phyloP scores from a whole-genome alignment of 2,113 vertebrate genomes.

The Vulpes vulpes region DNA sequence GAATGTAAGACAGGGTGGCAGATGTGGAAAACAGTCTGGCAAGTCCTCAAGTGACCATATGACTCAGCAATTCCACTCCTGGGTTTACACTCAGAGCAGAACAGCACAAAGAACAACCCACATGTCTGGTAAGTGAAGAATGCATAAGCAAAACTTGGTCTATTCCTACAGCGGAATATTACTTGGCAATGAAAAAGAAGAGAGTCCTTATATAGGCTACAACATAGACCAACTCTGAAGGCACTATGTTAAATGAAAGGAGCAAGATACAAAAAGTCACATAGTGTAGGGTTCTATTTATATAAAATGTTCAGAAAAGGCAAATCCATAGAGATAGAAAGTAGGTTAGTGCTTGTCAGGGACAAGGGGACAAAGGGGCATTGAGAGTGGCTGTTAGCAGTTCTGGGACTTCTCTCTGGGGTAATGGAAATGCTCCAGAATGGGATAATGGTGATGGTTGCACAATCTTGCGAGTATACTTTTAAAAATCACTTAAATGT shows the following conservation, averaged over 20 bases:
- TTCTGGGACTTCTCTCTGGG: not conserved
- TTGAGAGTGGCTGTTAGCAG: not conserved
- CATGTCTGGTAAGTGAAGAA: not conserved
- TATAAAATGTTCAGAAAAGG: not conserved
- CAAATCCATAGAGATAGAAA: not conserved
- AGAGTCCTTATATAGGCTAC: not conserved
- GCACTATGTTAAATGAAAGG: not conserved
- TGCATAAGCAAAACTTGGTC: not conserved
- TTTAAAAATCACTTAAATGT: not conserved
- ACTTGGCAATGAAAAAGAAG: conserved; percentile 7
- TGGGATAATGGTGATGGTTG: not conserved
- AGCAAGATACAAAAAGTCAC: not conserved
- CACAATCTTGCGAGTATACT: not conserved
- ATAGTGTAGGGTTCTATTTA: not conserved
- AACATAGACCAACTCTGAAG: not conserved
- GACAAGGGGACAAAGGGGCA: not conserved
- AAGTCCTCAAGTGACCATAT: not conserved
- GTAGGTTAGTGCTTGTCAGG: not conserved
- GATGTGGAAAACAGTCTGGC: not conserved
- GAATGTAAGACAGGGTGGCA: not conserved
- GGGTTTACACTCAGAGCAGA: not conserved
- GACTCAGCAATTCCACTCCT: not conserved
- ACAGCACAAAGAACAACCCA: not conserved
- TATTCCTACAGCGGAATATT: not conserved
- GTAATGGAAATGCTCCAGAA: not conserved